Evolutionary conservation across 2,113 vertebrate species (phyloP).

Genomic region (Sylvilagus bachmani): DNA sequence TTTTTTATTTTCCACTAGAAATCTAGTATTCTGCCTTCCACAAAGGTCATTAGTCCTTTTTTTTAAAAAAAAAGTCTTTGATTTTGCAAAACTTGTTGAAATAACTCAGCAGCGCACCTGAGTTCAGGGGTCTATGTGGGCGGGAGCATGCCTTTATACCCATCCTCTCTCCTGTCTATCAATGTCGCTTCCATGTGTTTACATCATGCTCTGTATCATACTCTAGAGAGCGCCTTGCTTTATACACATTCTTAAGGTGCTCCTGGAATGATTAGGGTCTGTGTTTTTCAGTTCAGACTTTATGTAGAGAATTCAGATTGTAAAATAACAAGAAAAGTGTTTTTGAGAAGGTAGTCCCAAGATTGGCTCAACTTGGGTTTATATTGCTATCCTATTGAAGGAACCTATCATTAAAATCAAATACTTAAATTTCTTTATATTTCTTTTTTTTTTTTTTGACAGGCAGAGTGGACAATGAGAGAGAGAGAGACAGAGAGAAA

Average conservation of each 20-base stretch:
- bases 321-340: background rate
- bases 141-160: background rate
- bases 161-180: fast-evolving
- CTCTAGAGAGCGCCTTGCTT: too few relatives aligned
- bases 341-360: background rate
- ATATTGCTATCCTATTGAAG: background rate
- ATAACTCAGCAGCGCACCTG: too few relatives aligned
- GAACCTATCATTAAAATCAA: background rate
- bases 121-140: background rate
- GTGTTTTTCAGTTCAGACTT: background rate
- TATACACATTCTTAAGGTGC: fast-evolving
- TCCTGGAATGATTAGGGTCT: background rate
- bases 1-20: background rate
- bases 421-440: background rate
- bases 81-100: too few relatives aligned
- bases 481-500: too few relatives aligned
- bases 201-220: fast-evolving
- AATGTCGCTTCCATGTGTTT: fast-evolving
- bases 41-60: background rate
- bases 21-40: background rate
- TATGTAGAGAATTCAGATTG: background rate
- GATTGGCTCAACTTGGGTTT: background rate
- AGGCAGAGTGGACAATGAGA: too few relatives aligned
- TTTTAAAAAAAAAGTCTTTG: background rate
- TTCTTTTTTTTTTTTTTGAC: too few relatives aligned